A percentile compares a stretch with the other conserved stretches of the same genome.
Conservation (phyloP, 2,888 invertebrate species). For the Cheilosia variabilis region DNA sequence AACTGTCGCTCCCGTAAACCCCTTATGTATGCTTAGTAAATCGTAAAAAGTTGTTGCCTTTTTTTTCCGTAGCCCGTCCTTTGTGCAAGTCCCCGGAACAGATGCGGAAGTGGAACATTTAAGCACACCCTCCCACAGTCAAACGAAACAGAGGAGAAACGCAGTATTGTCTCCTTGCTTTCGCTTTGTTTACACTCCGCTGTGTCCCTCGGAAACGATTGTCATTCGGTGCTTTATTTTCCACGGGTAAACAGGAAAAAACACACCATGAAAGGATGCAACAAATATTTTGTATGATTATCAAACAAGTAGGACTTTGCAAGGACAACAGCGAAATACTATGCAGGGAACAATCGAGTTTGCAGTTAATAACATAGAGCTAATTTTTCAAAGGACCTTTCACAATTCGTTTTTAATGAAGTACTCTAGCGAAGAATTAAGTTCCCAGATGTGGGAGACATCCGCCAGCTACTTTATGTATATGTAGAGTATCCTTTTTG, state of each 20-base stretch:
- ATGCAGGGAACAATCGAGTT: background rate
- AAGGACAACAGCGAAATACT: background rate
- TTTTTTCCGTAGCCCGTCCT: background rate
- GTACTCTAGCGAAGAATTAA: slow-evolving; percentile 19
- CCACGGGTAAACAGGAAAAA: background rate
- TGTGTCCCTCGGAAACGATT: slow-evolving; percentile 3
- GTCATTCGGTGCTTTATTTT: background rate
- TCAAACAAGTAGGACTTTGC: background rate
- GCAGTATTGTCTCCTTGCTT: background rate
- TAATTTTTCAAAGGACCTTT: slow-evolving; percentile 15
- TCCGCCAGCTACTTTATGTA: slow-evolving; percentile 14
- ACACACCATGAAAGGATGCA: background rate
- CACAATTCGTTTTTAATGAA: slow-evolving; percentile 23
- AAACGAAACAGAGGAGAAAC: background rate
- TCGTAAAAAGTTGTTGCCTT: background rate
- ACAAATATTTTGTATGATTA: slow-evolving; percentile 18
- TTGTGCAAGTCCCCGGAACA: background rate
- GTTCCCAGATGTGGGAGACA: slow-evolving; percentile 40
- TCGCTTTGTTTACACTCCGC: background rate
- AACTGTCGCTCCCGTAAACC: background rate
- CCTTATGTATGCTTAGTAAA: background rate
- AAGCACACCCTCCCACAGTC: background rate
- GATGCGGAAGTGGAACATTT: slow-evolving; percentile 9
- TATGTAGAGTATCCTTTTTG: background rate
- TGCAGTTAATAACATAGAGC: slow-evolving; percentile 10